These are phyloP conservation scores for Lates japonicus DNA, from an alignment of 2,797 vertebrate genomes.

Conservation along the genomic window DNA sequence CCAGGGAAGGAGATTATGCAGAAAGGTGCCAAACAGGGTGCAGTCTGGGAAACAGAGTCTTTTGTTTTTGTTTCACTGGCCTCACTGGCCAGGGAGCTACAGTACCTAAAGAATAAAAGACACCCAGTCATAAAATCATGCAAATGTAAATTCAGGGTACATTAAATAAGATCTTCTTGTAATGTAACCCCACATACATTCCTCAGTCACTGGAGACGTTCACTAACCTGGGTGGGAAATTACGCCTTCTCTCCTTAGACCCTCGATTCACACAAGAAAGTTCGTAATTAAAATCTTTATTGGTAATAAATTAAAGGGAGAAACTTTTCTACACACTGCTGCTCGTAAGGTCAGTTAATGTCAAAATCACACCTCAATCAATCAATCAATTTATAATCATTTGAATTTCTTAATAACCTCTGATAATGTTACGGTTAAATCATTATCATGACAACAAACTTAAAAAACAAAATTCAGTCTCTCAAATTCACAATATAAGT, in stretches of 20 bases:
- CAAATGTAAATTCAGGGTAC: constrained; percentile 11
- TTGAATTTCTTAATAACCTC: too few relatives aligned
- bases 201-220: neutral
- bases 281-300: neutral
- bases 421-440: neutral
- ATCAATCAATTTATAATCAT: too few relatives aligned
- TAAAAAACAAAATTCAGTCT: neutral
- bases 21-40: constrained; percentile 74
- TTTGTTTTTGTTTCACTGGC: constrained; percentile 23
- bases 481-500: neutral
- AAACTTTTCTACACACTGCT: too few relatives aligned
- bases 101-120: neutral
- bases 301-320: neutral
- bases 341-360: too few relatives aligned
- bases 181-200: neutral
- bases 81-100: neutral
- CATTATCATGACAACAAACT: neutral
- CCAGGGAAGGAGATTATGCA: constrained; percentile 61
- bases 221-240: constrained; percentile 54
- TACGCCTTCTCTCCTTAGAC: neutral
- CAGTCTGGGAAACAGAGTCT: constrained; percentile 48
- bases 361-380: too few relatives aligned
- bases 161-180: neutral
- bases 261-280: neutral
- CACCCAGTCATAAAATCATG: neutral